A percentile compares a stretch with the other conserved stretches of the same genome.
Conservation (phyloP, 2,888 invertebrate genomes). For the Empis livida region DNA sequence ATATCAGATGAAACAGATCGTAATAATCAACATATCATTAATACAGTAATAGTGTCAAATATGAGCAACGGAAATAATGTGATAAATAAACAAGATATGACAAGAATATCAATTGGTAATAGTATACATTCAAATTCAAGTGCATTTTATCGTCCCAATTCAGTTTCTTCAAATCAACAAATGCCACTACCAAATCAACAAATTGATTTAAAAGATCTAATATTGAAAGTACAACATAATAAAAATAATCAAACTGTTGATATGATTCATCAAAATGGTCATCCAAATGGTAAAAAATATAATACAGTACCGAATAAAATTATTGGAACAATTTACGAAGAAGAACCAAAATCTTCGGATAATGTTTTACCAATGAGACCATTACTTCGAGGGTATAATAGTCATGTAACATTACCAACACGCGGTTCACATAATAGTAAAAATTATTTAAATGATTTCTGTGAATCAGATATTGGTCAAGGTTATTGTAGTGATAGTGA, state of each 20-base stretch:
- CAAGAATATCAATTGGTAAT: slow-evolving; percentile 41
- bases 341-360: slow-evolving; percentile 5
- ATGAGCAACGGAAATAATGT: no score
- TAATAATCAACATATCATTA: no score
- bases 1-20: no score
- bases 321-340: slow-evolving; percentile 10
- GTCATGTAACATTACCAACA: slow-evolving; percentile 53
- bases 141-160: slow-evolving; percentile 59
- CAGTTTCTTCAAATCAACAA: slow-evolving; percentile 39
- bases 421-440: slow-evolving; percentile 16
- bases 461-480: slow-evolving; percentile 48
- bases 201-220: no score
- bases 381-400: slow-evolving; percentile 56
- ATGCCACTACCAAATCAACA: no score
- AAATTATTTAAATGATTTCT: slow-evolving; percentile 43
- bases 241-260: slow-evolving; percentile 37
- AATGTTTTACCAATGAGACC: slow-evolving; percentile 69
- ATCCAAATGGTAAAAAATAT: slow-evolving; percentile 35
- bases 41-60: no score
- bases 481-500: slow-evolving; percentile 87
- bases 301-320: slow-evolving; percentile 14
- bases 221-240: slow-evolving; percentile 18
- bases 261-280: slow-evolving; percentile 29
- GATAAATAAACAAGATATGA: no score
- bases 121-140: slow-evolving; percentile 55